Evolutionary conservation across 1,140 invertebrate genomes (phyloP).

Genomic region (Bombus sibiricus): DNA sequence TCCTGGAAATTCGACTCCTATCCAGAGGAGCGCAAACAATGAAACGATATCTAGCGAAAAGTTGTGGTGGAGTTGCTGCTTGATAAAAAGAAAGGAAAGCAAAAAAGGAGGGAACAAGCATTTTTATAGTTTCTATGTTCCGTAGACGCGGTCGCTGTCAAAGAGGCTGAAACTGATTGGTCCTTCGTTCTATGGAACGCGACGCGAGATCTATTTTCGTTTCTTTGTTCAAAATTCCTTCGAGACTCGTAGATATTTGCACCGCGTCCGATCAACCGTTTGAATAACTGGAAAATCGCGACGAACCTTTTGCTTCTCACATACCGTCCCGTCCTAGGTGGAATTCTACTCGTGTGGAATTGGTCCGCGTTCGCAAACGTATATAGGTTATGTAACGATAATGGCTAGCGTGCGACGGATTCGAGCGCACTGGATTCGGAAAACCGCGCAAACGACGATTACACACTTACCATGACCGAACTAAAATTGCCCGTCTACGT

Average conservation of each 20-base stretch:
- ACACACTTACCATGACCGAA: too few relatives aligned
- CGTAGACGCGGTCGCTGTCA: neutral
- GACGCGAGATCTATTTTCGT: neutral
- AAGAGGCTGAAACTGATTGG: neutral
- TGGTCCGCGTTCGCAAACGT: neutral
- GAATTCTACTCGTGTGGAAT: neutral
- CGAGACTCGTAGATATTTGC: neutral
- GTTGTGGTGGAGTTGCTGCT: neutral
- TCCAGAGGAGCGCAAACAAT: neutral
- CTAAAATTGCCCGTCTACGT: too few relatives aligned
- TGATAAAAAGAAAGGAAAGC: neutral
- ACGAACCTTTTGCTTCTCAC: neutral
- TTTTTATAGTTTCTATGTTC: neutral
- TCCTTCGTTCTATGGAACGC: neutral
- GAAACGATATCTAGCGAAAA: neutral
- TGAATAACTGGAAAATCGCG: too few relatives aligned
- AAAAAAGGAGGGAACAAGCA: neutral
- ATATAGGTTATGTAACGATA: conserved; percentile 32
- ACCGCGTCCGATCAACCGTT: too few relatives aligned
- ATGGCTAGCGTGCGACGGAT: too few relatives aligned
- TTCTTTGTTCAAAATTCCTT: neutral
- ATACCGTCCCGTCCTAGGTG: neutral
- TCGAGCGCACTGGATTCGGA: neutral
- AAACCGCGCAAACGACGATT: neutral
- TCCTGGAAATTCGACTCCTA: neutral